Conservation (phyloP, 2,113 vertebrate genomes). For the Phoenicopterus ruber region DNA sequence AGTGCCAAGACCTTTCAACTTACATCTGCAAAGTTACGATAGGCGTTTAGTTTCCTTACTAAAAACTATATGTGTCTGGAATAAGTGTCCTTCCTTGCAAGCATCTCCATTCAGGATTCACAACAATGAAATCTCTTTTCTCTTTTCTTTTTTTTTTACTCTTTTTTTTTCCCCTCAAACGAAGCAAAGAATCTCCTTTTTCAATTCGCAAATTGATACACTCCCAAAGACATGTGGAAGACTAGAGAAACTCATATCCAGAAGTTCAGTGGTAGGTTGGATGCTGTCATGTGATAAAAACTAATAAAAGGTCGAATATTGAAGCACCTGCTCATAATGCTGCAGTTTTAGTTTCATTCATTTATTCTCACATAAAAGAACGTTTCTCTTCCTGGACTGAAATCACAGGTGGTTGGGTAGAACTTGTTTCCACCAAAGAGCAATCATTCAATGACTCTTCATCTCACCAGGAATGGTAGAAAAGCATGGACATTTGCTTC, state of each 20-base stretch:
- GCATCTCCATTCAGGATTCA: neutral
- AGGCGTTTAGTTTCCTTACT: neutral
- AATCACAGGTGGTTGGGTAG: neutral
- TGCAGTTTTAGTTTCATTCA: neutral
- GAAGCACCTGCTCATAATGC: neutral
- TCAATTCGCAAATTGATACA: fast-evolving
- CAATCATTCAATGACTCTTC: neutral
- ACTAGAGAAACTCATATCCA: neutral
- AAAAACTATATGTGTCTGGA: neutral
- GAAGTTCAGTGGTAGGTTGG: neutral
- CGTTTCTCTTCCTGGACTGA: neutral
- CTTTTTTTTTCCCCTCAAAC: neutral
- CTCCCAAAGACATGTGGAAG: neutral
- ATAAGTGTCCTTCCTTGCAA: neutral
- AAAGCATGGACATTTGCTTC: neutral
- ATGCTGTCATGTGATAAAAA: neutral
- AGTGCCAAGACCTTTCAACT: neutral
- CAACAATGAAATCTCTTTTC: neutral
- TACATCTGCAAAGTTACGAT: neutral
- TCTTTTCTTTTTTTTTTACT: fast-evolving
- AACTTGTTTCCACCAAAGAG: neutral
- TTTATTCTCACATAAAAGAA: neutral
- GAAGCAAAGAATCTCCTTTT: fast-evolving
- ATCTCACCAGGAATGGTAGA: neutral
- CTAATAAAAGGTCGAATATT: neutral